Base-by-base conservation (phyloP, 2,113 vertebrate genomes). In the Tympanuchus pallidicinctus region DNA sequence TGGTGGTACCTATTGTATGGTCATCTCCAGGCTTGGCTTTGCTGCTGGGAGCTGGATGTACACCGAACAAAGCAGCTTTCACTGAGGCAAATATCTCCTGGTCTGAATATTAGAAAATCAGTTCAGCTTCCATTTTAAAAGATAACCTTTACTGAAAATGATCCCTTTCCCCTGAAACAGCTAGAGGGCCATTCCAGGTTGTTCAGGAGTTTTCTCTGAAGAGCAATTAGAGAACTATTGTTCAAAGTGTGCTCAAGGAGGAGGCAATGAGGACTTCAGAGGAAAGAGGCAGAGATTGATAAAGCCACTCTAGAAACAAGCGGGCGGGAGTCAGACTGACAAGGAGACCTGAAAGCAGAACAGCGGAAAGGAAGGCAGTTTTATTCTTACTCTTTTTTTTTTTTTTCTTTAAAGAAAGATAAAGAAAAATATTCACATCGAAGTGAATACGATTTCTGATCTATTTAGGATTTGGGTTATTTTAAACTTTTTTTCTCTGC, bases 191-290 rank as follows among this genome's bases (percentile, higher is more conserved):
- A 86, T 92, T 96, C 86, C 91, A 88, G 70, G 74, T 80, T 80
- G 74, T 66, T 96, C 81, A 70, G 1, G 2, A 87, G 79, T 92
- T 92, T 89, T 90, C 90, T 96, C 96, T 95, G 84, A 96, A 96
- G 94, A 95, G 91, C 91, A 96, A 96, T 95, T 96, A 93, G 81
- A 79, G 94, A 91, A 82, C 61, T 50, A 47, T 89, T 96, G 96
- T 95, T 95, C 91, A 60, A 95, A 95, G 86, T 66, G 89, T 66
- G 89, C 94, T 96, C 91, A 42, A 92, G 63, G 11, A 91, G 80
- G 74, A 90, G 89, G 88, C 83, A 48, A 34, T 28, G 91, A 89
- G 82, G 81, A 32, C 89, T 93, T 93, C 70, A 77, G 87, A 93
- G 84, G 74, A 83, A 92, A 89, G 92, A 95, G 71, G 64, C 81